Evolutionary conservation across 1,140 invertebrate species (phyloP).

Genomic region (Triops cancriformis): DNA sequence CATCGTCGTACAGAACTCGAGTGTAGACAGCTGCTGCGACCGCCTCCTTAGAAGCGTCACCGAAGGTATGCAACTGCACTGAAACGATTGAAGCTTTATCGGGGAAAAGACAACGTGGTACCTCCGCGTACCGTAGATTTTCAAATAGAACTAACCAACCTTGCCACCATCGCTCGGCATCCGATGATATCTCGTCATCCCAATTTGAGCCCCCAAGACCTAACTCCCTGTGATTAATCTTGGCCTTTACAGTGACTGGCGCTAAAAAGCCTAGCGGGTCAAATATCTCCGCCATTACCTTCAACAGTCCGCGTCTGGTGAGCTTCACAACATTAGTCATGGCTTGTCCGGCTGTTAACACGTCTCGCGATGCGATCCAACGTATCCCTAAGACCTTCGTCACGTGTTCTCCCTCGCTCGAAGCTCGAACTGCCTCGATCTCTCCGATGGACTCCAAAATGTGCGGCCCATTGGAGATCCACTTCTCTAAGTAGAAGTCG

Average conservation of each 20-base stretch:
- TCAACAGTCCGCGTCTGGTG: constrained; percentile 5
- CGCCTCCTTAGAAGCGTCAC: constrained; percentile 27
- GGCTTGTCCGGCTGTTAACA: not conserved
- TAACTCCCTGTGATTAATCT: too few relatives aligned
- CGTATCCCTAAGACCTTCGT: not conserved
- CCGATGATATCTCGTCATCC: constrained; percentile 29
- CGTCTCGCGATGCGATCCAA: not conserved
- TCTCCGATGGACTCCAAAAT: not conserved
- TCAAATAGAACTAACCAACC: constrained; percentile 17
- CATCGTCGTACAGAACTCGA: not conserved
- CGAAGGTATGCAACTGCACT: constrained; percentile 27
- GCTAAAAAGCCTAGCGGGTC: constrained; percentile 25
- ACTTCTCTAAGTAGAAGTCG: constrained; percentile 19
- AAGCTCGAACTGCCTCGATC: not conserved
- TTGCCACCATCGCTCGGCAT: constrained; percentile 28
- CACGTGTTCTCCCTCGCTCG: not conserved
- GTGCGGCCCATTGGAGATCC: constrained; percentile 22
- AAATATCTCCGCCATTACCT: not conserved
- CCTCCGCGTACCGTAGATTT: not conserved
- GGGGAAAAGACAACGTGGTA: not conserved
- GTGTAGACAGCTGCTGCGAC: constrained; percentile 26
- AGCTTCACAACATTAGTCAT: not conserved
- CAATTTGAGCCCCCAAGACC: too few relatives aligned
- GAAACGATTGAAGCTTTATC: not conserved
- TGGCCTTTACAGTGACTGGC: too few relatives aligned